These are phyloP conservation scores for Molossus alvarezi DNA, from an alignment of 2,797 vertebrate species.

Conservation along the genomic window DNA sequence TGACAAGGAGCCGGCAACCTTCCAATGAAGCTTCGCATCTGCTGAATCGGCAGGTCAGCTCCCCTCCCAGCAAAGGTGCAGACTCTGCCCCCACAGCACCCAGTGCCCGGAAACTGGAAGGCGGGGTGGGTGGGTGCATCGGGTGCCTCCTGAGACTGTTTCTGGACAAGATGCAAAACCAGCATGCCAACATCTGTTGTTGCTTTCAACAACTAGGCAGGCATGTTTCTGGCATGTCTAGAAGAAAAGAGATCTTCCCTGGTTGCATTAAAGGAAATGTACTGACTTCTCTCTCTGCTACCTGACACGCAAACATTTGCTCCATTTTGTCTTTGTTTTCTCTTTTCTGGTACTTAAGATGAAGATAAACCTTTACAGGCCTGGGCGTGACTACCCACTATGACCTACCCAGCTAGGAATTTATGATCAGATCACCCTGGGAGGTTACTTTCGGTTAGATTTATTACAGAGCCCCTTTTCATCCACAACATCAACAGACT, in stretches of 20 bases:
- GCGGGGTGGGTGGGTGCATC: rapidly evolving
- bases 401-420: neutral
- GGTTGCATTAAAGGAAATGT: neutral
- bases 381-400: neutral
- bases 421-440: neutral
- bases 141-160: neutral
- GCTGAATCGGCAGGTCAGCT: neutral
- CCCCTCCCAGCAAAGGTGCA: neutral
- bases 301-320: neutral
- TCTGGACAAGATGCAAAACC: neutral
- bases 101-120: neutral
- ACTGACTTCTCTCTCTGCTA: neutral
- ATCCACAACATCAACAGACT: neutral
- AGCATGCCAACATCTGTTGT: neutral
- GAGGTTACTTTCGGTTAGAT: neutral
- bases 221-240: neutral
- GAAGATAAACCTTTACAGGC: neutral
- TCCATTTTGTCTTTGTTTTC: neutral
- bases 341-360: neutral
- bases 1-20: neutral
- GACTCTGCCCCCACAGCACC: neutral
- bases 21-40: neutral
- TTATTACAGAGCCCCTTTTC: neutral
- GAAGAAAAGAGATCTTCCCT: neutral
- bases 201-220: neutral